Conservation (phyloP, 1,140 invertebrate species). For the Contarinia nasturtii region DNA sequence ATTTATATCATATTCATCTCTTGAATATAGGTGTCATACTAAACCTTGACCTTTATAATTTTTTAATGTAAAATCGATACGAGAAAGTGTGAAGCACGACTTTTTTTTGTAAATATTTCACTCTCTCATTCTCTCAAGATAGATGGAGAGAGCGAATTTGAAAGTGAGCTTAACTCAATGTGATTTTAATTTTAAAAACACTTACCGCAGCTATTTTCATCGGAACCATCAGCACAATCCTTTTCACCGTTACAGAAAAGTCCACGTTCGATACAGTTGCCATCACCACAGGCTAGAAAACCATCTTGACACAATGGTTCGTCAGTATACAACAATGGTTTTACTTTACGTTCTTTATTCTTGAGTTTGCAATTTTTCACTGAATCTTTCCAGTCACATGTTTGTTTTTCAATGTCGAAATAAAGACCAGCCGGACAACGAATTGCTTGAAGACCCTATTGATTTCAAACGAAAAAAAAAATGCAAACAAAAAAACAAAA, state of each 20-base stretch:
- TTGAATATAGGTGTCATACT: too few species aligned
- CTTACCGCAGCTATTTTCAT: conserved; percentile 83
- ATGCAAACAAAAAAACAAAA: not conserved
- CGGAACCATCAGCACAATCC: conserved; percentile 74
- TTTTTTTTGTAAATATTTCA: too few species aligned
- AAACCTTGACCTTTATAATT: too few species aligned
- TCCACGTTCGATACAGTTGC: conserved; percentile 68
- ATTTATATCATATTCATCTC: too few species aligned
- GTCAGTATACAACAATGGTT: conserved; percentile 74
- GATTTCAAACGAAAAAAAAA: not conserved
- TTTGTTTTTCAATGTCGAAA: conserved; percentile 91
- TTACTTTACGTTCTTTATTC: conserved; percentile 75
- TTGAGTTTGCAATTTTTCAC: conserved; percentile 87
- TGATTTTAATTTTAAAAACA: conserved; percentile 10
- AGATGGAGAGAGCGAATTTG: not conserved
- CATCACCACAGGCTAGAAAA: conserved; percentile 69
- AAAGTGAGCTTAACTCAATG: not conserved
- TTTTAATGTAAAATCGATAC: too few species aligned
- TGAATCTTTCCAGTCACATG: conserved; percentile 85
- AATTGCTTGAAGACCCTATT: conserved; percentile 79
- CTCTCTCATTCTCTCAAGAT: too few species aligned
- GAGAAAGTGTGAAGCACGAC: too few species aligned
- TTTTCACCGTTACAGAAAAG: conserved; percentile 89
- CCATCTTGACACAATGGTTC: conserved; percentile 80
- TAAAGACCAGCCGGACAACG: conserved; percentile 81